A percentile compares a stretch with the other conserved stretches of the same genome.
Evolutionary conservation across 1,140 invertebrate genomes (phyloP).

Genomic region (Drosophila simulans): DNA sequence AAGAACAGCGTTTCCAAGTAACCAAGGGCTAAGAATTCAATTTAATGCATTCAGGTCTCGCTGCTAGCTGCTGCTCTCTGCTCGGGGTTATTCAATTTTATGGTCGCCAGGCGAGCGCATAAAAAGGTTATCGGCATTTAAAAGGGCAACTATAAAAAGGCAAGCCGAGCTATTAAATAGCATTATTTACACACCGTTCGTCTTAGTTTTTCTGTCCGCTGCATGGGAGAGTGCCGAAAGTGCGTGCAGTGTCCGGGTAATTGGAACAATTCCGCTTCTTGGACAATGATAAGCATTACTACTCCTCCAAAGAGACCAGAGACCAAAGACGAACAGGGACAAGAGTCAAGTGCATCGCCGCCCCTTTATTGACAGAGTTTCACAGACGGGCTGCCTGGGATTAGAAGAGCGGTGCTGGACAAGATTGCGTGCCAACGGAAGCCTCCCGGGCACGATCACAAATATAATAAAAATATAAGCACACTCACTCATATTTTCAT

Average conservation of each 20-base stretch:
- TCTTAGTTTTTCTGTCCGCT: neutral
- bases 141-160: slow-evolving; percentile 65
- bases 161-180: slow-evolving; percentile 69
- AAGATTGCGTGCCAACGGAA: slow-evolving; percentile 61
- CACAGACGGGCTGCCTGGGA: slow-evolving; percentile 18
- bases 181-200: slow-evolving; percentile 57
- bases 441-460: slow-evolving; percentile 41
- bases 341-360: slow-evolving; percentile 59
- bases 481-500: slow-evolving; percentile 65
- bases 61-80: slow-evolving; percentile 4
- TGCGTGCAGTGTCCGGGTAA: slow-evolving; percentile 76
- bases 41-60: slow-evolving; percentile 73
- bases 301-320: slow-evolving; percentile 4
- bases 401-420: slow-evolving; percentile 15
- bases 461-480: slow-evolving; percentile 62
- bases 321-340: too few species aligned
- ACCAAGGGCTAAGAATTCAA: slow-evolving; percentile 61
- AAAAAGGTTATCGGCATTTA: slow-evolving; percentile 81
- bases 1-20: slow-evolving; percentile 70
- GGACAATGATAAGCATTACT: slow-evolving; percentile 67
- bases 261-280: slow-evolving; percentile 66
- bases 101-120: slow-evolving; percentile 66
- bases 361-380: slow-evolving; percentile 18
- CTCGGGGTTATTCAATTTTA: slow-evolving; percentile 56
- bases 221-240: slow-evolving; percentile 51